These are phyloP conservation scores for Macaria notata DNA, from an alignment of 2,888 invertebrate species.

Conservation along the genomic window DNA sequence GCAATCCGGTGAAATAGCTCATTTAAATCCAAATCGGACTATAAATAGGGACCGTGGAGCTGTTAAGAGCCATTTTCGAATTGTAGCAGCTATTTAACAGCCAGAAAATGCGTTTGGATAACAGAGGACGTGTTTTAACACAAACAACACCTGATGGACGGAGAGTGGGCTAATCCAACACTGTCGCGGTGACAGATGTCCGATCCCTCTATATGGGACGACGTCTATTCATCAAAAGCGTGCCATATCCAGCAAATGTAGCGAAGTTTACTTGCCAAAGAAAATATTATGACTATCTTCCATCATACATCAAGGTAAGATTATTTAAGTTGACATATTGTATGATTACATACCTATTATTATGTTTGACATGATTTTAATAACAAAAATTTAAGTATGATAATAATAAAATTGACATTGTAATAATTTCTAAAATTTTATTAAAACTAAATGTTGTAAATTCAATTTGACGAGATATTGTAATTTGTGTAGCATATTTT, in stretches of 20 bases:
- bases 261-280: constrained; percentile 16
- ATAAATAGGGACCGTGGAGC: constrained; percentile 3
- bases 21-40: constrained; percentile 12
- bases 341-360: no score
- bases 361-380: no score
- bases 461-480: no score
- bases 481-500: no score
- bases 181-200: constrained; percentile 12
- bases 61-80: constrained; percentile 7
- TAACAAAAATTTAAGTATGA: no score
- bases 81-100: neutral
- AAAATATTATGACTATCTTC: constrained; percentile 27
- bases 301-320: constrained; percentile 33
- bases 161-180: constrained; percentile 7
- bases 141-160: constrained; percentile 9
- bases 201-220: constrained; percentile 12
- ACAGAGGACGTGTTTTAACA: constrained; percentile 4
- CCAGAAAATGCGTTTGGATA: constrained; percentile 5
- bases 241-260: constrained; percentile 15
- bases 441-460: no score
- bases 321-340: no score
- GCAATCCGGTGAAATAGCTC: constrained; percentile 19
- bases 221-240: constrained; percentile 13
- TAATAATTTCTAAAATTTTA: no score
- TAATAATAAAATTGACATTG: no score